Evolutionary conservation across 2,113 vertebrate genomes (phyloP), one percentile per base, ranked within the genome.

Genomic region (Catagonus wagneri): DNA sequence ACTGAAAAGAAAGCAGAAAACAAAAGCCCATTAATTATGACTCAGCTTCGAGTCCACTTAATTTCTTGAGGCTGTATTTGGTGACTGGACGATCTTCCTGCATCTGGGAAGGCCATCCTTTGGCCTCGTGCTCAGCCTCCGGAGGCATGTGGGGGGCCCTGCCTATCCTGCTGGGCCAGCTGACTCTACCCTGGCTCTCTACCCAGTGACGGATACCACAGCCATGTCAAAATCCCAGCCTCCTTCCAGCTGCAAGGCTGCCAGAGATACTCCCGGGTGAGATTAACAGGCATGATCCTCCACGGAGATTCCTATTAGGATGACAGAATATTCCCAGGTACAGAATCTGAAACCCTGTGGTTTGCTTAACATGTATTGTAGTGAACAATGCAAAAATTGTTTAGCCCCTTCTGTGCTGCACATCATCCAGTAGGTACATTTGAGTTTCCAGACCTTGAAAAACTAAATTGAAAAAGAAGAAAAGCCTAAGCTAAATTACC

Each of bases 1-100:
- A 98, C 99, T 99, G 98, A 95, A 99, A 97, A 98, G 2, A 78
- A 98, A 96, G 98, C 54, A 98, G 81, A 97, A 93, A 93, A 50
- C 17, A 98, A 96, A 98, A 90, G n/a, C 75, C 87, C 27, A 93
- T 86, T 97, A 97, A 34, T 97, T 90, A 97, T 29, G 17, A 94
- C 1, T 97, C 34, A 56, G 32, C 10, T 76, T 83, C 94, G 20
- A 63, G 78, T 63, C 17, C 81, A 84, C 23, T 65, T 69, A 6
- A n/a, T 94, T 54, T 96, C 90, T 89, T 79, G 72, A 27, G 39
- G 34, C 36, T 19, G 2, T 44, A 27, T 63, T 50, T 83, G 54
- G 61, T 68, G 60, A 27, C 1, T 6, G 14, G 3, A 23, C 39
- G 36, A 29, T 16, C 19, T 13, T 71, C 23, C 3, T 87, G 54